Percentiles rank a stretch among this genome's conserved stretches.
Evolutionary conservation across 2,797 vertebrate species (phyloP).

Genomic region (Pseudopleuronectes americanus): DNA sequence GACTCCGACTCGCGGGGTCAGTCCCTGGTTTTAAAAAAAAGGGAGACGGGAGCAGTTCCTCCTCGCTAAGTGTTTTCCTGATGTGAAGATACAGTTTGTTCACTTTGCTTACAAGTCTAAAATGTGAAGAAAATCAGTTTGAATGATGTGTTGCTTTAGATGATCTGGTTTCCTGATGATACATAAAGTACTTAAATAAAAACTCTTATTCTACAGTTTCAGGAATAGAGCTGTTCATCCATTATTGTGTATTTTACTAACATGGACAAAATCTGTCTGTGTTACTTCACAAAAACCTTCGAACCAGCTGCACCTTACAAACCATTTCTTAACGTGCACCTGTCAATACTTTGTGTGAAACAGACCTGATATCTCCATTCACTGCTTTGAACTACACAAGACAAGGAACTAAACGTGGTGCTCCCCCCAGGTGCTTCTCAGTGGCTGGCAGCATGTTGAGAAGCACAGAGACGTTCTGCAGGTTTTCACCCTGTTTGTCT

Average conservation of each 20-base stretch:
- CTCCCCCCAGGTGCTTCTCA: conserved; percentile 35
- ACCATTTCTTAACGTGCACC: conserved; percentile 51
- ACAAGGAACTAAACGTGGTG: conserved; percentile 12
- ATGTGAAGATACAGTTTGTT: conserved; percentile 5
- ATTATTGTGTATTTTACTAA: conserved; percentile 8
- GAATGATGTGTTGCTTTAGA: too few relatives aligned
- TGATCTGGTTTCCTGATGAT: too few relatives aligned
- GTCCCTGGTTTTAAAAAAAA: conserved; percentile 24
- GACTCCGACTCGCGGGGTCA: conserved; percentile 50
- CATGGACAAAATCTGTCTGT: neutral
- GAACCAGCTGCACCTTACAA: conserved; percentile 50
- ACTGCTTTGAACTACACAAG: conserved; percentile 1
- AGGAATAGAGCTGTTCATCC: neutral
- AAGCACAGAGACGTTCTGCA: conserved; percentile 19
- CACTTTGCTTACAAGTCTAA: conserved; percentile 11
- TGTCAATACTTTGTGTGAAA: conserved; percentile 49
- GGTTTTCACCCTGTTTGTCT: conserved; percentile 18
- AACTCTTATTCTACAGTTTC: neutral
- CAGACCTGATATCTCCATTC: conserved; percentile 43
- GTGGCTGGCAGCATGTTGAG: conserved; percentile 15
- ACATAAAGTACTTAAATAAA: too few relatives aligned
- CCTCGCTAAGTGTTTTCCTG: conserved; percentile 18
- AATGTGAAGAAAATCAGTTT: neutral
- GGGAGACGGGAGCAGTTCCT: conserved; percentile 15
- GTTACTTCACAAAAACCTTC: conserved; percentile 45